Conservation (phyloP, 2,888 invertebrate species). For the Sepioteuthis lessoniana region DNA sequence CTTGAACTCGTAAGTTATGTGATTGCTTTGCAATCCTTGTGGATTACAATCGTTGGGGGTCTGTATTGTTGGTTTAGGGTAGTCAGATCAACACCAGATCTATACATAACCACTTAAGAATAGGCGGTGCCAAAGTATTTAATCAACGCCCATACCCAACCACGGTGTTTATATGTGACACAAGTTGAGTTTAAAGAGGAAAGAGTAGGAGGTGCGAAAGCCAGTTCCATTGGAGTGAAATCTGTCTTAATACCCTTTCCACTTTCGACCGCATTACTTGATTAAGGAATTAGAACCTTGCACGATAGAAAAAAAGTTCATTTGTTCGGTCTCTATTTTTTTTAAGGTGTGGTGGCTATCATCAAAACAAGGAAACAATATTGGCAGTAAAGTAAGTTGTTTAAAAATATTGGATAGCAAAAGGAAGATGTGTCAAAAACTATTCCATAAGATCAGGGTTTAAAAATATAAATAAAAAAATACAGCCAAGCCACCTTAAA, state of each 20-base stretch:
- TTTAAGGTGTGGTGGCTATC: no score
- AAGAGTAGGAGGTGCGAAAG: background rate
- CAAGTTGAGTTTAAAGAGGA: no score
- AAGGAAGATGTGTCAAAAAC: no score
- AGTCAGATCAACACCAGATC: background rate
- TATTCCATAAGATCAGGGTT: no score
- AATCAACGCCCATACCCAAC: no score
- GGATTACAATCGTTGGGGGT: background rate
- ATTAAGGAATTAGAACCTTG: background rate
- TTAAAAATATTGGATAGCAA: no score
- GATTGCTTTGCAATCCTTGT: background rate
- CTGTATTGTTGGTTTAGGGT: background rate
- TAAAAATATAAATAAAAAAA: no score
- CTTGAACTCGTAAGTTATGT: background rate
- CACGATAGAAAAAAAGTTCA: background rate
- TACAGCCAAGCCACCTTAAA: no score
- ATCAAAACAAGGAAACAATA: no score
- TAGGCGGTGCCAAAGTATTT: background rate
- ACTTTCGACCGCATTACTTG: background rate
- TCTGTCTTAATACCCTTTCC: background rate
- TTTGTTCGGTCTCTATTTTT: no score
- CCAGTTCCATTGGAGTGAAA: background rate
- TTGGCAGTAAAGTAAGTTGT: no score
- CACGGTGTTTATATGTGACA: no score
- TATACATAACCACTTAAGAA: background rate